Evolutionary conservation across 2,888 invertebrate genomes (phyloP), one percentile per base, ranked within the genome.

Genomic region (Oasisia sp.): DNA sequence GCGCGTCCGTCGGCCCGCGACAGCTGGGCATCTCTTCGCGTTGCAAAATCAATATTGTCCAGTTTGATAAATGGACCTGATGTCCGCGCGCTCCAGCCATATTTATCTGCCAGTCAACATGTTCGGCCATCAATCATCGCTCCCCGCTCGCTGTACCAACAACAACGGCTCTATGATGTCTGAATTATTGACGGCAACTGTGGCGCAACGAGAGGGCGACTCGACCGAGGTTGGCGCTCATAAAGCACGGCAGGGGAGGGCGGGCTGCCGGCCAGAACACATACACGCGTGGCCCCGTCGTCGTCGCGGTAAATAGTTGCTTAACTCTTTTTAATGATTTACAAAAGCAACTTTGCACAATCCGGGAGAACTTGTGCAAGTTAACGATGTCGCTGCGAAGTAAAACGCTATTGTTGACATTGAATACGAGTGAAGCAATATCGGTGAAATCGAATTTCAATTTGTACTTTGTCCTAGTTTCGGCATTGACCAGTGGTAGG

Each of bases 91-190:
- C 74, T 74, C 74, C 74, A n/a, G 74, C 74, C 74, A 74, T 74
- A 74, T 74, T 74, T 74, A 74, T 74, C 74, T 74, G 74, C 74
- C 74, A 74, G 74, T 74, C 74, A 74, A 74, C 74, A 74, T 74
- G 74, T 74, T 27, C 74, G 74, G 27, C 74, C 74, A 74, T 74
- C 27, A 74, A 74, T 74, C 74, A 74, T 74, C 27, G 74, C 14
- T 19, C 27, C 14, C 19, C 27, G 74, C 74, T 74, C n/a, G 74
- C 74, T 74, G 74, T 74, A 74, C 74, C 74, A 74, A 74, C 74
- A 74, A 74, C 74, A 74, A 74, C 74, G 74, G 74, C 74, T 74
- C 74, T 74, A 74, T 74, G 74, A 74, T 74, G 74, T 74, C 74
- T 74, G 74, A 74, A 74, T 74, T 74, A 74, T 74, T 74, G 74